Evolutionary conservation across 2,888 invertebrate genomes (phyloP), one percentile per base, ranked within the genome.

Genomic region (Acleris cristana): DNA sequence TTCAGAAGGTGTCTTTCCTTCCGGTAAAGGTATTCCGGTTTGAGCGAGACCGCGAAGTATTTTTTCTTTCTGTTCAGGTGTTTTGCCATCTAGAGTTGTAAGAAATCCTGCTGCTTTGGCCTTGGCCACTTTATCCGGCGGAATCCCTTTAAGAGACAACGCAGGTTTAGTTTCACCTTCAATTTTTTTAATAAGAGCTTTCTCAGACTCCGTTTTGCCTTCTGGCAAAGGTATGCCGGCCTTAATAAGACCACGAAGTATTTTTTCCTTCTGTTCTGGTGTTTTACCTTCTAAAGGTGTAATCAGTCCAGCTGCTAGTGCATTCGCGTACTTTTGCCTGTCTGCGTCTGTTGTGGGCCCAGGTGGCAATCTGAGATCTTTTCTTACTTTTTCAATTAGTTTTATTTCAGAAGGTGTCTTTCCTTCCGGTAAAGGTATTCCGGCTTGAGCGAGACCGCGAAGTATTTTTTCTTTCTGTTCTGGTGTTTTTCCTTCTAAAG

Each of bases 101-200:
- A 78, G n/a, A 3, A 80, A 54, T 1, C 79, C 79, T n/a, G 73
- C 72, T 2, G 68, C 71, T 69, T 71, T 73, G 4, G 71, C 72
- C 69, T 73, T 71, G 1, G 69, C 49, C n/a, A 45, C 0, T 73
- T 74, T 65, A 67, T 69, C 2, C 71, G 16, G 6, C 5, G 16
- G 5, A 1, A 45, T 45, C 1, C n/a, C 45, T 16, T 44, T 16
- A 16, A 45, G 16, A n/a, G n/a, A n/a, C n/a, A n/a, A 45, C 2
- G 45, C n/a, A 16, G 45, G 45, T n/a, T 45, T 45, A 6, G 45
- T n/a, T 45, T 45, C 16, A 45, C 6, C 45, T n/a, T n/a, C 5
- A 45, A 45, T 7, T 45, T 16, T 45, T 45, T 45, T 4, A n/a
- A 45, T 45, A 7, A 45, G 45, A 1, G 45, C 45, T 45, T 45